Evolutionary conservation across 2,888 invertebrate species (phyloP).

Genomic region (Ochlodes sylvanus): DNA sequence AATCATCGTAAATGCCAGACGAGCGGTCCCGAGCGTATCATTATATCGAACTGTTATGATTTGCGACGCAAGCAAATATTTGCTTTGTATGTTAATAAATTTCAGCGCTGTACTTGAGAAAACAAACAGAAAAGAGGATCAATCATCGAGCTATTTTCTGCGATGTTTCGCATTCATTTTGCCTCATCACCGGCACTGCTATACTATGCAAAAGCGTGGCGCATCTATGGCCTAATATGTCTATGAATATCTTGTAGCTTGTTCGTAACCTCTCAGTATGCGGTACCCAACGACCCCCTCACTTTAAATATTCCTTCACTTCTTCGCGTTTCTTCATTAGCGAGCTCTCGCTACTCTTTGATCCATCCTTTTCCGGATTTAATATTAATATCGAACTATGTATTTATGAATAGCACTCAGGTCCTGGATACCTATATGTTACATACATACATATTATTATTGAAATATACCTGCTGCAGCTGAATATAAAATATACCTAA

Average conservation of each 20-base stretch:
- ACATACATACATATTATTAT: no score
- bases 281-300: background rate
- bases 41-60: conserved; percentile 22
- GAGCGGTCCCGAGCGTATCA: background rate
- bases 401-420: background rate
- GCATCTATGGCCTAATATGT: conserved; percentile 17
- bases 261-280: conserved; percentile 13
- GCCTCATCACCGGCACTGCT: background rate
- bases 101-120: conserved; percentile 14
- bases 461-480: no score
- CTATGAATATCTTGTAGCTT: conserved; percentile 26
- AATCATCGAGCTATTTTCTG: conserved; percentile 10
- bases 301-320: conserved; percentile 16
- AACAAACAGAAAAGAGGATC: conserved; percentile 13
- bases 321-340: conserved; percentile 18
- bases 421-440: no score
- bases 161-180: conserved; percentile 10
- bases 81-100: conserved; percentile 9
- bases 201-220: conserved; percentile 16
- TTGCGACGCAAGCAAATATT: conserved; percentile 13
- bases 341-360: background rate
- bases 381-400: background rate
- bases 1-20: conserved; percentile 2
- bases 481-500: no score
- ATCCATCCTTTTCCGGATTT: background rate